Conservation (phyloP, 2,888 invertebrate species). For the Xestobium rufovillosum region DNA sequence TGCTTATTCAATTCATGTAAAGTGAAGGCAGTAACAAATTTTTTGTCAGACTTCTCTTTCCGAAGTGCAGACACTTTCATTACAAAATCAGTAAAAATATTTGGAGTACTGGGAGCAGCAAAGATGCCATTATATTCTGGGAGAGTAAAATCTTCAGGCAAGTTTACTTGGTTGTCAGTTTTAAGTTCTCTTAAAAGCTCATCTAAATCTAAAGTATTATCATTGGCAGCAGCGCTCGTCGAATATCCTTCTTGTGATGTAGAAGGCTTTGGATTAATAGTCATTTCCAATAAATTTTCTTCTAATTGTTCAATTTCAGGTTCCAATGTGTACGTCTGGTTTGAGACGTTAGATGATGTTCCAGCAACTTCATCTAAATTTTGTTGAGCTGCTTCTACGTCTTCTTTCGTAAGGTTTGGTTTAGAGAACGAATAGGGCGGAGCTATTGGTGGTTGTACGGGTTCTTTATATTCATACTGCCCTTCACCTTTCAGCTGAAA, state of each 20-base stretch:
- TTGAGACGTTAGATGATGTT: background rate
- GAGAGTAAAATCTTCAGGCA: background rate
- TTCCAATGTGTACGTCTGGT: background rate
- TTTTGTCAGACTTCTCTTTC: too few species aligned
- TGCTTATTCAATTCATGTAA: too few species aligned
- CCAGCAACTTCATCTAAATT: background rate
- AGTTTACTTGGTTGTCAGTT: background rate
- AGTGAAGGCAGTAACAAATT: too few species aligned
- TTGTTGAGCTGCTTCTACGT: background rate
- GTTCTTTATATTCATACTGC: conserved; percentile 58
- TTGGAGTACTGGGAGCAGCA: background rate
- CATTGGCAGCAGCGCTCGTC: background rate
- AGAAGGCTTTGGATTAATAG: too few species aligned
- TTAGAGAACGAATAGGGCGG: conserved; percentile 57
- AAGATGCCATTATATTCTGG: background rate
- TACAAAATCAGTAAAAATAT: background rate
- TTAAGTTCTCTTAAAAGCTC: background rate
- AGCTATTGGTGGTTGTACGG: conserved; percentile 66
- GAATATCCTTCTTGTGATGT: background rate
- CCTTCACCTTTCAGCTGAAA: conserved; percentile 51
- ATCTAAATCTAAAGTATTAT: background rate
- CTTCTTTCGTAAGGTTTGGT: background rate
- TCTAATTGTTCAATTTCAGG: background rate
- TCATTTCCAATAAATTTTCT: background rate
- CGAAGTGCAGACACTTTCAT: background rate